Evolutionary conservation across 1,140 invertebrate genomes (phyloP).

Genomic region (Latrodectus geometricus): DNA sequence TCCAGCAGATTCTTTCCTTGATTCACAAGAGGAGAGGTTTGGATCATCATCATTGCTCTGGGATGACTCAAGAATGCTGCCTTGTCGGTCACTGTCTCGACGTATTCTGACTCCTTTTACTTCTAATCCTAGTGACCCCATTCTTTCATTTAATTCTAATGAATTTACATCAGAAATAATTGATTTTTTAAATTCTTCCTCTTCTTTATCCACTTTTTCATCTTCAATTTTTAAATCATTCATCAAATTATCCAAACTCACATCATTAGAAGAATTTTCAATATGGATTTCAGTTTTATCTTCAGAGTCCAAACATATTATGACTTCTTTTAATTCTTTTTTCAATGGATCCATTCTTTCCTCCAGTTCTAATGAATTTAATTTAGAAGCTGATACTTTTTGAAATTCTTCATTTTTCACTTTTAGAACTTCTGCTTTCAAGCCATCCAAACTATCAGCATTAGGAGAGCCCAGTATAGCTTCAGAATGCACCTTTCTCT

Average conservation of each 20-base stretch:
- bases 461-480: too few species aligned
- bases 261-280: not conserved
- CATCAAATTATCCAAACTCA: not conserved
- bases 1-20: not conserved
- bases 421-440: too few species aligned
- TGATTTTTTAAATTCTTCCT: not conserved
- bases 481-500: too few species aligned
- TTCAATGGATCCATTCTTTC: too few species aligned
- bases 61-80: conserved; percentile 21
- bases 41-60: not conserved
- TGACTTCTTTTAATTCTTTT: too few species aligned
- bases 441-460: too few species aligned
- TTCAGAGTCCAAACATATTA: too few species aligned
- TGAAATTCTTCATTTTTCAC: too few species aligned
- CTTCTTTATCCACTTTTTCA: not conserved
- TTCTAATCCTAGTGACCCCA: conserved; percentile 24
- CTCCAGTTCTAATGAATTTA: too few species aligned
- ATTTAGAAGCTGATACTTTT: too few species aligned
- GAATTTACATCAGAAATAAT: not conserved
- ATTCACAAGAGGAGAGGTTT: not conserved
- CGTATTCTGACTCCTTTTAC: conserved; percentile 36
- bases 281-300: not conserved
- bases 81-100: conserved; percentile 42
- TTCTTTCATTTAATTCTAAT: conserved; percentile 9
- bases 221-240: not conserved